Percentiles rank a stretch among this genome's conserved stretches.
phyloP scores from a whole-genome alignment of 1,140 invertebrate genomes.

The Aphis gossypii region DNA sequence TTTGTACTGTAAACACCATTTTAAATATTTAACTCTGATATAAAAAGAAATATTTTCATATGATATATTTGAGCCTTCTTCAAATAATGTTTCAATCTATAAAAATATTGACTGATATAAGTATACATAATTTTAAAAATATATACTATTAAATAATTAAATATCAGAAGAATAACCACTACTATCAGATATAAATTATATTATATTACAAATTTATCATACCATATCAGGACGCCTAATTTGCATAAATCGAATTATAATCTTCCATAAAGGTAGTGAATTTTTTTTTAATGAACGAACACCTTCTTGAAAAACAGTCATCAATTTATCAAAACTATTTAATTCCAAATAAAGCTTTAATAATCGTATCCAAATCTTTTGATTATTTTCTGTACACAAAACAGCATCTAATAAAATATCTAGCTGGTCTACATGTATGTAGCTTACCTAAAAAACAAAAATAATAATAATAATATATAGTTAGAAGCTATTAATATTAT shows the following conservation, averaged over 20 bases:
- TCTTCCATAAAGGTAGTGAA: constrained; percentile 20
- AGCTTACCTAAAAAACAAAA: not conserved
- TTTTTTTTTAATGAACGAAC: not conserved
- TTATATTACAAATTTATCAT: not conserved
- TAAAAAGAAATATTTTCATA: not conserved
- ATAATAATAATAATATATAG: no score
- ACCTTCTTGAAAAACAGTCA: not conserved
- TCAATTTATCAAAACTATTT: not conserved
- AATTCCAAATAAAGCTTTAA: not conserved
- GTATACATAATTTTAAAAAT: not conserved
- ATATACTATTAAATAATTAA: not conserved
- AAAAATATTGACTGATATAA: not conserved
- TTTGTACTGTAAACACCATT: not conserved
- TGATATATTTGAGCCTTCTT: not conserved
- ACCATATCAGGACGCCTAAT: not conserved
- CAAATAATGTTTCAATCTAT: not conserved
- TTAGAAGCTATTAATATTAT: not conserved
- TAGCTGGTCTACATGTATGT: not conserved
- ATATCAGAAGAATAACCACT: not conserved
- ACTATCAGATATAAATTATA: not conserved
- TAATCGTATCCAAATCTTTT: not conserved
- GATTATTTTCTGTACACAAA: not conserved
- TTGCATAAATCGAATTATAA: not conserved
- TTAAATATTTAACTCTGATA: not conserved
- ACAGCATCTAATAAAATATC: not conserved